Base-by-base conservation (phyloP, 2,113 vertebrate genomes). In the Aldabrachelys gigantea region DNA sequence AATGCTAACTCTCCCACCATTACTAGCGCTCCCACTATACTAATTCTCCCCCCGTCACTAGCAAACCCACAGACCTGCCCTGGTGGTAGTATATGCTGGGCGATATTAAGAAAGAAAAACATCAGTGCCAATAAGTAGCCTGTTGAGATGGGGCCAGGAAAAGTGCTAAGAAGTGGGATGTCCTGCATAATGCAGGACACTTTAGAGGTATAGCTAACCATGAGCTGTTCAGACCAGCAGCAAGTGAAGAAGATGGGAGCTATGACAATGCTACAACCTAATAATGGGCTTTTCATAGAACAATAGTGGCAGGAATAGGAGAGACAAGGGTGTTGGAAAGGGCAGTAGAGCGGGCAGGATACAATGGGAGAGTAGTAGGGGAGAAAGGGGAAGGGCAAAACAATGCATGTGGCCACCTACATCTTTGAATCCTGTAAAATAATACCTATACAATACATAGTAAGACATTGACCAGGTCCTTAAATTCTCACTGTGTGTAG, bases 121-220 rank as follows among this genome's bases (percentile, higher is more conserved):
- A 22, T 10, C 72, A 38, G 44, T 65, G 69, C 41, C 44, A 6
- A 38, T 27, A 38, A 25, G 29, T 47, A 82, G 24, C 41, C 10
- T 0, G 0, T 3, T 5, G 35, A 80, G 35, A 0, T 1, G 12
- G 25, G 52, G 35, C n/a, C 21, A 17, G 52, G 59, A 79, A 47
- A 84, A 35, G 16, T 41, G n/a, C 0, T 3, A 12, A 8, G 35
- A 41, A 50, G 22, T 44, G 19, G 21, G 72, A 76, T 22, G 69
- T 22, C 69, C n/a, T 41, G 5, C 38, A 38, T 25, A 5, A 44
- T 76, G 72, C 41, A 76, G 65, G 65, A 69, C n/a, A 21, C 35
- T 76, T 12, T 13, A 44, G n/a, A 76, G 38, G 3, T 25, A 6
- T 12, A 25, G 21, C 41, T 24, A 41, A 76, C 41, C 24, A 44